These are phyloP conservation scores for Siniperca undulata DNA, from an alignment of 2,797 vertebrate genomes.

Conservation along the genomic window DNA sequence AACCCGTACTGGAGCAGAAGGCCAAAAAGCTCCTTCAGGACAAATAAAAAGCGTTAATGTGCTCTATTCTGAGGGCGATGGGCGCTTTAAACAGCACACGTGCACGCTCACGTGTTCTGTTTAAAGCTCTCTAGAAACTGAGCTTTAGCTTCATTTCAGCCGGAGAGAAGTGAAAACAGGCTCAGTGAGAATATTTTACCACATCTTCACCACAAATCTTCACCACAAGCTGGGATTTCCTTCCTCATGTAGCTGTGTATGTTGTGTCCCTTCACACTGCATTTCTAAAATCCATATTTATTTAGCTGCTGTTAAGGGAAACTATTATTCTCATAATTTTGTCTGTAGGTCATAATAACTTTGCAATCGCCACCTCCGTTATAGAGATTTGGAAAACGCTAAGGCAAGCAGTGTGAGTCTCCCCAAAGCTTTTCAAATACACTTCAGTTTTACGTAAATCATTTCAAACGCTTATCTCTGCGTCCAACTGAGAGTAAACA, in stretches of 20 bases:
- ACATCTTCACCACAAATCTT: too few relatives aligned
- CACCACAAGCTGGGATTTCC: not conserved
- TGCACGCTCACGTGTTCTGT: not conserved
- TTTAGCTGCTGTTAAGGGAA: not conserved
- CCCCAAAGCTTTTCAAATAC: not conserved
- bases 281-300: not conserved
- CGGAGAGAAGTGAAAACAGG: not conserved
- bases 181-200: not conserved
- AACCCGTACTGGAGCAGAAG: slow-evolving; percentile 24
- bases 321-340: not conserved
- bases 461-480: not conserved
- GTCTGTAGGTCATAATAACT: not conserved
- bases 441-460: not conserved
- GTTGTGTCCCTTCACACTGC: too few relatives aligned
- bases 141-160: not conserved
- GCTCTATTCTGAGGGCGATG: not conserved
- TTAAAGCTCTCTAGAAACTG: not conserved
- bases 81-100: not conserved
- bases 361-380: not conserved
- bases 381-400: not conserved
- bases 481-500: not conserved
- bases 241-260: not conserved
- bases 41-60: not conserved
- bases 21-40: slow-evolving; percentile 33
- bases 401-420: not conserved